These are phyloP conservation scores for Zelleria hepariella DNA, from an alignment of 2,888 invertebrate species.

Conservation along the genomic window DNA sequence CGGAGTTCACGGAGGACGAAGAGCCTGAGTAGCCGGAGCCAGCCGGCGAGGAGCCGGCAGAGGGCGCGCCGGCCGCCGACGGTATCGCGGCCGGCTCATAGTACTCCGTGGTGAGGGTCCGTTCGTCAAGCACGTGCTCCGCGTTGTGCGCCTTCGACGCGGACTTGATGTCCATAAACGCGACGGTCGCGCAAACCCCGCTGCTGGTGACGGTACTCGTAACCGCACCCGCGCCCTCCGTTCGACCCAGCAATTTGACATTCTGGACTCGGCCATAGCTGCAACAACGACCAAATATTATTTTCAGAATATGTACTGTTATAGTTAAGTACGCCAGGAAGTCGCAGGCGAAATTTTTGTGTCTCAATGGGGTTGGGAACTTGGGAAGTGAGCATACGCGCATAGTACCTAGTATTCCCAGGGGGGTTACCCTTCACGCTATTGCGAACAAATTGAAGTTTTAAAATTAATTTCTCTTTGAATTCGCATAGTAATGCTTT, in stretches of 20 bases:
- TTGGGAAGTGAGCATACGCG: neutral
- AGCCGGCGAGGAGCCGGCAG: constrained; percentile 68
- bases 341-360: too few species aligned
- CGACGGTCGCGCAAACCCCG: constrained; percentile 88
- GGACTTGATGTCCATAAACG: constrained; percentile 97
- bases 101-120: constrained; percentile 90
- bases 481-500: too few species aligned
- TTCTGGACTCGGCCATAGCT: constrained; percentile 98
- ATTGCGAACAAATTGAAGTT: too few species aligned
- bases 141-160: constrained; percentile 94
- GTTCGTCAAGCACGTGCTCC: constrained; percentile 90
- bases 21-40: constrained; percentile 76
- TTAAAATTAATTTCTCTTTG: too few species aligned
- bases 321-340: too few species aligned
- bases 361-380: neutral
- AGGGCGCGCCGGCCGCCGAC: constrained; percentile 68
- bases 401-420: neutral
- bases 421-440: too few species aligned
- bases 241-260: constrained; percentile 89
- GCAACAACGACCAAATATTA: constrained; percentile 37
- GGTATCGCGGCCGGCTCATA: constrained; percentile 88
- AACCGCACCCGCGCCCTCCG: constrained; percentile 66
- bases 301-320: neutral
- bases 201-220: constrained; percentile 68
- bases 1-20: constrained; percentile 72